phyloP scores from a whole-genome alignment of 2,113 vertebrate genomes.

The Emydura subglobosa region DNA sequence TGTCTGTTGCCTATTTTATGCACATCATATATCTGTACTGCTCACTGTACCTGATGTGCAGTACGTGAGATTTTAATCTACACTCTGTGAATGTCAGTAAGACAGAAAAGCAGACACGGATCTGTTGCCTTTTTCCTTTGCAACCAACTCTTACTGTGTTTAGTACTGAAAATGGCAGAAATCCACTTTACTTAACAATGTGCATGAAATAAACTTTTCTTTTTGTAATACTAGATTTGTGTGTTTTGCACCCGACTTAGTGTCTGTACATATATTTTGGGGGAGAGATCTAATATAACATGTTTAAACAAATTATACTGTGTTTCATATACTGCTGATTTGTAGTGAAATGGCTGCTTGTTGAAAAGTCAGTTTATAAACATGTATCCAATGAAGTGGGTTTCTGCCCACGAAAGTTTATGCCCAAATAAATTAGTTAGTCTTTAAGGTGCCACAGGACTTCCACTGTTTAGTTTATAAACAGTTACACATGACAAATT shows the following conservation, averaged over 20 bases:
- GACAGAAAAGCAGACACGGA: background rate
- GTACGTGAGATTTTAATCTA: background rate
- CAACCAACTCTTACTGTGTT: conserved; percentile 24
- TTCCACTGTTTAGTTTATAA: background rate
- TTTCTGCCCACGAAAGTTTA: too few relatives aligned
- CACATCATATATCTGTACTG: background rate
- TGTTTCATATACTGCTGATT: conserved; percentile 39
- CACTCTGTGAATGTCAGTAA: background rate
- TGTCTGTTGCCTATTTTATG: background rate
- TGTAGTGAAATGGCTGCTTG: conserved; percentile 6
- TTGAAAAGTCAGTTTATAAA: conserved; percentile 10
- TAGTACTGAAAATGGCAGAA: conserved; percentile 36
- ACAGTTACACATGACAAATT: background rate
- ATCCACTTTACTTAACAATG: conserved; percentile 17
- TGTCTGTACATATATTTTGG: conserved; percentile 23
- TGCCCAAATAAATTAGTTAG: too few relatives aligned
- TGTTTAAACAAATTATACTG: conserved; percentile 38
- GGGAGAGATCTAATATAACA: conserved; percentile 47
- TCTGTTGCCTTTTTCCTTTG: conserved; percentile 35
- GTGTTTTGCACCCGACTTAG: conserved; percentile 63
- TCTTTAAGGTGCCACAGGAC: too few relatives aligned
- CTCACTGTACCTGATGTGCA: background rate
- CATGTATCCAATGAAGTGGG: background rate
- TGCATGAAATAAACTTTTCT: conserved; percentile 29
- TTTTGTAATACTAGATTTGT: conserved; percentile 61